Percentiles rank a stretch among this genome's conserved stretches.
These are phyloP conservation scores for Crotalus tigris DNA, from an alignment of 2,113 vertebrate genomes.

Conservation along the genomic window DNA sequence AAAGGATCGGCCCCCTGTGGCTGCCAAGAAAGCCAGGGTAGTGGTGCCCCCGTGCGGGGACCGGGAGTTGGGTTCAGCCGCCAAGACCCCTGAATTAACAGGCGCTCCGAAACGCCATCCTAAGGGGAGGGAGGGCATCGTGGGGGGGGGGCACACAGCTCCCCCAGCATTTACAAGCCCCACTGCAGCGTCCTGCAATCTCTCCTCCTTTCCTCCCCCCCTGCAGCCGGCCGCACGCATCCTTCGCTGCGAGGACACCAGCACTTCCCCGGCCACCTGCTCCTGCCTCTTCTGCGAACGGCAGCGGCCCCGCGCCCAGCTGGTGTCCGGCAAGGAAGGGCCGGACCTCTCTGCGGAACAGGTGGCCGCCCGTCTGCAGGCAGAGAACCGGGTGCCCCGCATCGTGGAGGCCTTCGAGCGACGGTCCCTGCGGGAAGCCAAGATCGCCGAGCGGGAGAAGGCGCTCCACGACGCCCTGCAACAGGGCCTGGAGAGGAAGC, in stretches of 20 bases:
- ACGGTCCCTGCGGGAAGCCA: constrained; percentile 10
- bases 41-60: neutral
- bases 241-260: neutral
- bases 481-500: neutral
- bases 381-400: neutral
- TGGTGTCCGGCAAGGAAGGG: neutral
- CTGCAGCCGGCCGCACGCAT: neutral
- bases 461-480: neutral
- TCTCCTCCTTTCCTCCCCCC: neutral
- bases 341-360: neutral
- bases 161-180: neutral
- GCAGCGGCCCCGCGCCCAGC: neutral
- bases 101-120: neutral
- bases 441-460: neutral
- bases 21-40: neutral
- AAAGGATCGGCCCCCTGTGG: neutral
- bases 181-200: rapidly evolving
- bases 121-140: neutral
- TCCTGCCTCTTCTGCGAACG: constrained; percentile 21
- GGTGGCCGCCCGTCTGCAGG: neutral
- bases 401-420: constrained; percentile 27
- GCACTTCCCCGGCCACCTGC: neutral
- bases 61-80: neutral
- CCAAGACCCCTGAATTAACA: neutral
- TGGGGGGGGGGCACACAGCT: neutral